These are phyloP conservation scores for Drosophila siamana DNA, from an alignment of 2,888 invertebrate genomes.

Conservation along the genomic window DNA sequence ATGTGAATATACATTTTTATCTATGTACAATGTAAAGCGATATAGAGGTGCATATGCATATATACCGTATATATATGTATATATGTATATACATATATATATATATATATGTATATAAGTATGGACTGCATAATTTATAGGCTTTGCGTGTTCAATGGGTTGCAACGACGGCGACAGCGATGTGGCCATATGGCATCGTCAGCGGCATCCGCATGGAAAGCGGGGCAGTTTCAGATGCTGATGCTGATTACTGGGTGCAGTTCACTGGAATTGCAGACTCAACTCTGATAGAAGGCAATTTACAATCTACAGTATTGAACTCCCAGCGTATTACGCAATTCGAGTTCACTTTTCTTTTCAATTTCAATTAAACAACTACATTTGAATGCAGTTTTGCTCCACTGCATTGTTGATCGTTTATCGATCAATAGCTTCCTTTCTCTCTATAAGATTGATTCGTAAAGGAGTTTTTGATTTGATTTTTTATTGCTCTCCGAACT, in stretches of 20 bases:
- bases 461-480: too few relatives aligned
- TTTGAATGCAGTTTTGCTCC: neutral
- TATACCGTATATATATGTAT: slow-evolving; percentile 40
- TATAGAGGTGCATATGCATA: neutral
- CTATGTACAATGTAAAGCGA: slow-evolving; percentile 11
- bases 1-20: neutral
- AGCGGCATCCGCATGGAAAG: slow-evolving; percentile 39
- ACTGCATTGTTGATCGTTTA: neutral
- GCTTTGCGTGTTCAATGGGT: slow-evolving; percentile 80
- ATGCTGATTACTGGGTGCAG: slow-evolving; percentile 42
- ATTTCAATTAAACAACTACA: neutral
- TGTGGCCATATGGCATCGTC: slow-evolving; percentile 71
- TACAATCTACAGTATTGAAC: slow-evolving; percentile 21
- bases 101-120: slow-evolving; percentile 43
- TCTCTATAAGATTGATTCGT: too few relatives aligned
- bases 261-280: slow-evolving; percentile 28
- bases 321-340: slow-evolving; percentile 5
- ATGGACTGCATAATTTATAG: slow-evolving; percentile 77
- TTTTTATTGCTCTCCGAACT: too few relatives aligned
- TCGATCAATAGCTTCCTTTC: neutral
- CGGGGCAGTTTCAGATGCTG: slow-evolving; percentile 26
- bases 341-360: neutral
- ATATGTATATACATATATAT: slow-evolving; percentile 38
- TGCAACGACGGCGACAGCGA: slow-evolving; percentile 60
- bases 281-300: slow-evolving; percentile 20